Evolutionary conservation across 2,888 invertebrate genomes (phyloP), one percentile per base, ranked within the genome.

Genomic region (Lasius platythorax): DNA sequence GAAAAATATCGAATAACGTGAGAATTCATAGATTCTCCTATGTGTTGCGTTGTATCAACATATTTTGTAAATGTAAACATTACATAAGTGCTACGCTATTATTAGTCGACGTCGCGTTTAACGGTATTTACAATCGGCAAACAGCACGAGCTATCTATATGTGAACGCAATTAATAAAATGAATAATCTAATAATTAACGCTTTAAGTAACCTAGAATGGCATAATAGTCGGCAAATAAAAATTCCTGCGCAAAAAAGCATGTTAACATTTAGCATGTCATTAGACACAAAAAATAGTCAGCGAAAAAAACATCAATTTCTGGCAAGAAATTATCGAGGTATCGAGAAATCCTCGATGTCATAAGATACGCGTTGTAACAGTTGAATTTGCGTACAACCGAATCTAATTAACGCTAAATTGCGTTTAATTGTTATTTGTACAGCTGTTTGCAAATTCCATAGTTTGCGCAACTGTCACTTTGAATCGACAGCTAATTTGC

Each of bases 211-310:
- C 37, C 28, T n/a, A 68, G 15, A 63, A 74, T 6, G 30, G 63
- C 50, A 53, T 5, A 5, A 18, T 53, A 53, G 8, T 33, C 50
- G 64, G 28, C 28, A 66, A 61, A 81, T 37, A 61, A 73, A 81
- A 33, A 56, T 28, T 46, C 18, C 40, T 43, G 61, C 33, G 43
- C 23, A 68, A 79, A 72, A 76, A 43, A 67, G 46, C 40, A 66
- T 64, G 56, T 74, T 70, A 68, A 68, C 85, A 84, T 87, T 91
- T 91, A 85, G 87, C 87, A 79, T 78, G 85, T 88, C 85, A 85
- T 90, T 90, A 90, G 83, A 87, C 75, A 86, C 82, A 86, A 88
- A 86, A 88, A 90, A 88, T 86, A 86, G 84, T 83, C 85, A 85
- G 82, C 82, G 85, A 66, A 53, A 46, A 15, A n/a, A 72, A 58